Conservation (phyloP, 2,113 vertebrate genomes). For the Sapajus apella region DNA sequence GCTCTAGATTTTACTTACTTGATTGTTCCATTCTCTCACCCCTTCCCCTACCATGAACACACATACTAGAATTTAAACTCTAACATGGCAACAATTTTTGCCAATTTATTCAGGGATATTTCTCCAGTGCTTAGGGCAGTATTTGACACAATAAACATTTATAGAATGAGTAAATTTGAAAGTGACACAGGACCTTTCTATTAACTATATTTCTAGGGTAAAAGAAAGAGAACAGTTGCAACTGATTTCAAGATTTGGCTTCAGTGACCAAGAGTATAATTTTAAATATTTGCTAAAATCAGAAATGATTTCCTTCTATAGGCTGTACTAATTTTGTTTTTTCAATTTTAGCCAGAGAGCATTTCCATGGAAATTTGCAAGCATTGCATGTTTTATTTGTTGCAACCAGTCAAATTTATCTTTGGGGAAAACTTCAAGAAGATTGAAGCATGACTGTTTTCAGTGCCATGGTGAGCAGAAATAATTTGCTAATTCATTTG, state of each 20-base stretch:
- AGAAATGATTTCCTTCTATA: background rate
- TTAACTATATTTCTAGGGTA: background rate
- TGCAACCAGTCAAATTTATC: background rate
- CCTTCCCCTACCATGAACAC: fast-evolving
- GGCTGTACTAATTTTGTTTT: background rate
- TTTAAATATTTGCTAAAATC: slow-evolving; percentile 7
- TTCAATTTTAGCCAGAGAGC: background rate
- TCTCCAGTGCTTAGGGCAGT: background rate
- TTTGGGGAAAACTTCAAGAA: background rate
- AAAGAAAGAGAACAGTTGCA: background rate
- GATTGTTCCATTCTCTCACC: background rate
- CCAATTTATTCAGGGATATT: background rate
- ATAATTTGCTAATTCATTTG: background rate
- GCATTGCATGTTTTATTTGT: background rate
- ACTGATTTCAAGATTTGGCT: background rate
- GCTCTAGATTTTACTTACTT: background rate
- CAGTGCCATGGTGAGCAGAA: background rate
- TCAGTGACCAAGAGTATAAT: background rate
- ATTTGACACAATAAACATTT: background rate
- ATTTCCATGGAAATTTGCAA: background rate
- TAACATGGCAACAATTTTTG: background rate
- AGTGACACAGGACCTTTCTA: background rate
- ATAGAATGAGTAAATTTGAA: background rate
- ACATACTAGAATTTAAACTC: background rate
- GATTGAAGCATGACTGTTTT: slow-evolving; percentile 8